phyloP scores from a whole-genome alignment of 2,888 invertebrate genomes.

The Mactromeris polynyma region DNA sequence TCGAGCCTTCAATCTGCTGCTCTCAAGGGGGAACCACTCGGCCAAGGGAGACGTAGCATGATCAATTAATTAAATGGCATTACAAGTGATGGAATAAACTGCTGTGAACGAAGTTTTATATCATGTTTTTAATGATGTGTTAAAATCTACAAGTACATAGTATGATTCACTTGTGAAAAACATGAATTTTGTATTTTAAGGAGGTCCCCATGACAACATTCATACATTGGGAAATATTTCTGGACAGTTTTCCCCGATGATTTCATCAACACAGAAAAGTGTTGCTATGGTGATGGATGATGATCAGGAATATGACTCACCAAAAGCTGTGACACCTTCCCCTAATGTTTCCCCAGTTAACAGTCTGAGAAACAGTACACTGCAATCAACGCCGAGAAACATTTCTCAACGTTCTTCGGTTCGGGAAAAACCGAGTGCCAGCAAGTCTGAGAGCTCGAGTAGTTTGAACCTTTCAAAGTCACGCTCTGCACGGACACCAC shows the following conservation, averaged over 20 bases:
- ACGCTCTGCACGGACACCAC: not conserved
- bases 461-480: not conserved
- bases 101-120: too few relatives aligned
- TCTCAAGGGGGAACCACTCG: too few relatives aligned
- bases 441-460: not conserved
- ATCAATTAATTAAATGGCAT: too few relatives aligned
- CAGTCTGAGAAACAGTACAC: not conserved
- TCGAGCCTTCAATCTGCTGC: too few relatives aligned
- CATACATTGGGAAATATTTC: slow-evolving; percentile 34
- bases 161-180: too few relatives aligned
- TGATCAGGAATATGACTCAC: not conserved
- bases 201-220: not conserved
- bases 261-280: slow-evolving; percentile 44
- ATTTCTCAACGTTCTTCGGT: not conserved
- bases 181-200: too few relatives aligned
- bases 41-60: too few relatives aligned
- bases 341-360: slow-evolving; percentile 33
- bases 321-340: slow-evolving; percentile 18
- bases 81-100: too few relatives aligned
- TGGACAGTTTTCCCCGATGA: slow-evolving; percentile 34
- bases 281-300: not conserved
- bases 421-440: not conserved
- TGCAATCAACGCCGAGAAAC: not conserved
- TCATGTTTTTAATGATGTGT: too few relatives aligned
- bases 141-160: too few relatives aligned